These are phyloP conservation scores for Dolomedes plantarius DNA, from an alignment of 2,888 invertebrate species.

Conservation along the genomic window DNA sequence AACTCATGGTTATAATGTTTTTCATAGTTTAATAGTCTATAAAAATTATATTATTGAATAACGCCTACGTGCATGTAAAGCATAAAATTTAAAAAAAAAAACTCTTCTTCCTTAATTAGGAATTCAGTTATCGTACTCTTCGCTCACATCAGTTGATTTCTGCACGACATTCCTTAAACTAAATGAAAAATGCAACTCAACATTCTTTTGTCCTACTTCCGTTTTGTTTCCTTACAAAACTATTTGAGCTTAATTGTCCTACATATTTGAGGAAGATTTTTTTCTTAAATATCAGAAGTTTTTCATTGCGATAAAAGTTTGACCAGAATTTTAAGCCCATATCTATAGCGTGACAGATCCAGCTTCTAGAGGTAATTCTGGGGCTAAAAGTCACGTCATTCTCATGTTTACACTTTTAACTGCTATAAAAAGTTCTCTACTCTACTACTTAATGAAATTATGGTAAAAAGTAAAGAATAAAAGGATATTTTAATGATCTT, in stretches of 20 bases:
- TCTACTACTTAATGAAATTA: constrained; percentile 36
- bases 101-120: neutral
- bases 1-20: too few relatives aligned
- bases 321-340: constrained; percentile 34
- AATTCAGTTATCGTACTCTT: neutral
- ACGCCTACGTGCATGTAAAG: neutral
- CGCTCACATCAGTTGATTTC: neutral
- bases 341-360: constrained; percentile 28
- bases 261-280: constrained; percentile 17
- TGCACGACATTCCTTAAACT: neutral
- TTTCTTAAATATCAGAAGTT: neutral
- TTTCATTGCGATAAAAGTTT: neutral
- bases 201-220: constrained; percentile 15
- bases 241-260: constrained; percentile 36
- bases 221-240: constrained; percentile 31
- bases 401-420: constrained; percentile 40
- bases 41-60: neutral
- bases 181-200: neutral
- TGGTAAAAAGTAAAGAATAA: neutral
- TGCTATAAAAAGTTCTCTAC: constrained; percentile 27
- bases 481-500: too few relatives aligned
- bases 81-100: neutral
- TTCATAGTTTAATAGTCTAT: too few relatives aligned
- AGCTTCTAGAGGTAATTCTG: neutral
- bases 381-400: constrained; percentile 27